A percentile compares a stretch with the other conserved stretches of the same genome.
These are phyloP conservation scores for Python bivittatus DNA, from an alignment of 2,113 vertebrate genomes.

Conservation along the genomic window DNA sequence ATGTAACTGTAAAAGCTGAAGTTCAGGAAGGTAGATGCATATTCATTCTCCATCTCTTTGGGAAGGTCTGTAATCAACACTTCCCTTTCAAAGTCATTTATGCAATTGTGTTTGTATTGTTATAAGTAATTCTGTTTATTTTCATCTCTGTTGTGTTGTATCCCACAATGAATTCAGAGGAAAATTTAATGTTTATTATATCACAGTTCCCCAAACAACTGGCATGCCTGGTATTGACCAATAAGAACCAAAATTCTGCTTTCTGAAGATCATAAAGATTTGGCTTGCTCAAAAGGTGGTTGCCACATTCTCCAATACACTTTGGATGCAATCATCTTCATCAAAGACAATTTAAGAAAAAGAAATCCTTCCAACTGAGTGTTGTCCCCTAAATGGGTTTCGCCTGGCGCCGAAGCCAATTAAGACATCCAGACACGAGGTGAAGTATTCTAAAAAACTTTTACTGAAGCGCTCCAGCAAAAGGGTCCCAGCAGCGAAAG, in stretches of 20 bases:
- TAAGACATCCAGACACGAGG: too few species aligned
- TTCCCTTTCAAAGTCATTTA: not conserved
- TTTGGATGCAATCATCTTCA: conserved; percentile 20
- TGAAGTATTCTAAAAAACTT: too few species aligned
- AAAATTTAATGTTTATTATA: not conserved
- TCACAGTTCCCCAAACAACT: not conserved
- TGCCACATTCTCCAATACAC: not conserved
- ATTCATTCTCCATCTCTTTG: not conserved
- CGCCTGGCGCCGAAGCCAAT: too few species aligned
- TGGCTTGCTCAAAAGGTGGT: not conserved
- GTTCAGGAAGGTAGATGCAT: not conserved
- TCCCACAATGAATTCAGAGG: not conserved
- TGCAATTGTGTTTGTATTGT: not conserved
- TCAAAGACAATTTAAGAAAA: conserved; percentile 10
- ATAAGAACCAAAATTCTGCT: not conserved
- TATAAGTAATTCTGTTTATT: not conserved
- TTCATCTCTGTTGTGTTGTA: not conserved
- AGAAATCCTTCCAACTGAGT: not conserved
- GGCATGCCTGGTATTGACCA: not conserved
- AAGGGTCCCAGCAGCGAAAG: too few species aligned
- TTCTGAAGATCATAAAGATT: not conserved
- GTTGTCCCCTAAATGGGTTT: too few species aligned
- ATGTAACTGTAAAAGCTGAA: not conserved
- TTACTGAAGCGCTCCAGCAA: too few species aligned
- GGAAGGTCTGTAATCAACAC: not conserved